Evolutionary conservation across 2,113 vertebrate species (phyloP), one percentile per base, ranked within the genome.

Genomic region (Protomyctophum bolini): DNA sequence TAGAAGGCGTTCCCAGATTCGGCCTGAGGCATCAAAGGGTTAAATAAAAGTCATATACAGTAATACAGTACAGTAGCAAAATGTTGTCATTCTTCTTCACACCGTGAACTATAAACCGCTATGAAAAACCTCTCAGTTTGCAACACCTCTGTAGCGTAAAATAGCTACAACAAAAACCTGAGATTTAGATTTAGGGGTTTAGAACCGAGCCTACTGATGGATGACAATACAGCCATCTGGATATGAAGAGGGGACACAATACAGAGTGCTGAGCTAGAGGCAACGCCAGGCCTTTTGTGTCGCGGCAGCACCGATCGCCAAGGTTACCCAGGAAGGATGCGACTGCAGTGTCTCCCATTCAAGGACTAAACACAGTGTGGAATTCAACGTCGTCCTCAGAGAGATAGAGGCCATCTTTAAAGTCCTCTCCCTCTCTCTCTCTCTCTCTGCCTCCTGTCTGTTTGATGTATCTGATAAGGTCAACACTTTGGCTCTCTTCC

Each of bases 211-310:
- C 77, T 65, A 72, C 79, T 72, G 66, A 69, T 63, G 63, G 79
- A 77, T 29, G 79, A 86, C 88, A 88, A 88, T 84, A 72, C 77
- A 70, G 80, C 86, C 86, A 87, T 89, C 84, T 88, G 87, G 87
- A 73, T 80, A 66, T 80, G 75, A 82, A 83, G 82, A 76, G 65
- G 68, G 80, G 72, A 70, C 75, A 80, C 66, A 81, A 51, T 8
- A 68, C 76, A 68, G 74, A 77, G 83, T 79, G 79, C 80, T 56
- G 64, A 81, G 81, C 68, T n/a, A 69, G 75, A 83, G 83, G 85
- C 67, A 83, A 86, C 86, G 83, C 72, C 68, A 62, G 76, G 79
- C 58, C 81, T 88, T 87, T 85, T 88, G 86, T 88, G 81, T 77
- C 60, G 78, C 81, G 67, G 79, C 83, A 83, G 49, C 21, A n/a